Evolutionary conservation across 2,888 invertebrate genomes (phyloP).

Genomic region (Antheraea yamamai): DNA sequence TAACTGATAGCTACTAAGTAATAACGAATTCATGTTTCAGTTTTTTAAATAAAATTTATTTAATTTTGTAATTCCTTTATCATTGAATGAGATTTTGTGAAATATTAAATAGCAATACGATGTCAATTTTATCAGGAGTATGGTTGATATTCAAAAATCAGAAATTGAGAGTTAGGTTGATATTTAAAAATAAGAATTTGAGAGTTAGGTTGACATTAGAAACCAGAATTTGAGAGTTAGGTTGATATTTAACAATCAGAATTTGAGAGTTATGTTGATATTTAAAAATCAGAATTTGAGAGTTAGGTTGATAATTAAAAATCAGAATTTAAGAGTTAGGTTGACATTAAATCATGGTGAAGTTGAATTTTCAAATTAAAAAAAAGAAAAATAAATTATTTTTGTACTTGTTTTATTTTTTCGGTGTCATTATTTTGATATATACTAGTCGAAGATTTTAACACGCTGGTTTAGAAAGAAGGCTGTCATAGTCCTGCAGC

Average conservation of each 20-base stretch:
- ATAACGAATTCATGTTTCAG: slow-evolving; percentile 10
- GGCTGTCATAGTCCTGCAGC: neutral
- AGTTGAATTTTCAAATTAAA: neutral
- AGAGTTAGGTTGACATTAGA: neutral
- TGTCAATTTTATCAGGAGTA: neutral
- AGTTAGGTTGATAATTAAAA: too few species aligned
- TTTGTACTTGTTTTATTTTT: too few species aligned
- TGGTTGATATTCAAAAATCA: neutral
- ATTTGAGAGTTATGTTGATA: too few species aligned
- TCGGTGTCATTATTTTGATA: too few species aligned
- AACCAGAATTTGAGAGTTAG: neutral
- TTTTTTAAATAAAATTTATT: neutral
- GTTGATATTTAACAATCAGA: neutral
- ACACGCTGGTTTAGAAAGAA: neutral
- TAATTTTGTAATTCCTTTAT: neutral
- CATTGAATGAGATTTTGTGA: neutral
- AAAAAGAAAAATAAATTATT: neutral
- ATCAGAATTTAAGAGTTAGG: too few species aligned
- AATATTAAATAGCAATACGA: neutral
- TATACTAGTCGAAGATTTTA: too few species aligned
- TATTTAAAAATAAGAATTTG: too few species aligned
- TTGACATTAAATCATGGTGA: too few species aligned
- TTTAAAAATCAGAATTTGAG: too few species aligned
- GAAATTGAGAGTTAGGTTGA: too few species aligned
- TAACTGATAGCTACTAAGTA: slow-evolving; percentile 19